Percentiles rank a stretch among this genome's conserved stretches.
phyloP scores from a whole-genome alignment of 2,888 invertebrate species.

The Rotaria magnacalcarata region DNA sequence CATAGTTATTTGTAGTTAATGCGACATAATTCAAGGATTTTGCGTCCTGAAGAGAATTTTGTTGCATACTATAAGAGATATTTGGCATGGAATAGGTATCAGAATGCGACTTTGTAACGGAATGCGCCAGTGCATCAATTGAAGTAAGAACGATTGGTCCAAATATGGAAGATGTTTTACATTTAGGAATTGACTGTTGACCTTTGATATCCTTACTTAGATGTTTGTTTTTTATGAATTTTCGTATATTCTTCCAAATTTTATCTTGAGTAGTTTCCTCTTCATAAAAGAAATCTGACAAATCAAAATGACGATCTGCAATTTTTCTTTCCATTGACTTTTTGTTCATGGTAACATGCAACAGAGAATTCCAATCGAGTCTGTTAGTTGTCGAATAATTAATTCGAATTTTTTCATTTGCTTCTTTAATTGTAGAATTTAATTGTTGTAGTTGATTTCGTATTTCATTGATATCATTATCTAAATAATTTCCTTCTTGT shows the following conservation, averaged over 20 bases:
- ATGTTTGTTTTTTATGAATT: background rate
- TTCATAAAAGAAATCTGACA: background rate
- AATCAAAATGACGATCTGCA: background rate
- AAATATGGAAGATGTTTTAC: background rate
- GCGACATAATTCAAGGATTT: background rate
- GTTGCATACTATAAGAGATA: background rate
- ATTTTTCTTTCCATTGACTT: background rate
- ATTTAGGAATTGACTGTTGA: background rate
- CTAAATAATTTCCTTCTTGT: conserved; percentile 8
- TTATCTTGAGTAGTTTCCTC: background rate
- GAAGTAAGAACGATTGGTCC: background rate
- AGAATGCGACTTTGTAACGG: background rate
- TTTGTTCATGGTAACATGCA: background rate
- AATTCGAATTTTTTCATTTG: background rate
- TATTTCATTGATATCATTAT: background rate
- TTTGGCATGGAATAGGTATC: no score
- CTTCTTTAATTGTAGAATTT: background rate
- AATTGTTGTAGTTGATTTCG: background rate
- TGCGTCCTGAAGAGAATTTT: background rate
- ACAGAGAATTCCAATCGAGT: background rate
- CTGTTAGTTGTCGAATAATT: background rate
- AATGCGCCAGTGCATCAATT: background rate
- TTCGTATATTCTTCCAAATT: background rate
- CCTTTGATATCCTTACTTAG: background rate
- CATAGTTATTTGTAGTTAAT: background rate